These are phyloP conservation scores for Bufotes viridis DNA, from an alignment of 2,797 vertebrate species.

Conservation along the genomic window DNA sequence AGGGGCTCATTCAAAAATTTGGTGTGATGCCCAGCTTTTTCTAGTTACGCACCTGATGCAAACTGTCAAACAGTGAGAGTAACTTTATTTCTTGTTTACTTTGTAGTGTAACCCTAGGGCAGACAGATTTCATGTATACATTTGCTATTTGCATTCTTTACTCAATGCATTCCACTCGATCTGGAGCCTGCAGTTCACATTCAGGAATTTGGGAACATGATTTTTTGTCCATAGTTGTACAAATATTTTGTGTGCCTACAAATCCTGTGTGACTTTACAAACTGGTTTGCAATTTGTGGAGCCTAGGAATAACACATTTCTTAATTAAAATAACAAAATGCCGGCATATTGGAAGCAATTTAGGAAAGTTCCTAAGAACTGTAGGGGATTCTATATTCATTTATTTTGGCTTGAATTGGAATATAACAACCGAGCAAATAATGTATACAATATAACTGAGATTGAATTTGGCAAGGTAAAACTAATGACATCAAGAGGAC, in stretches of 20 bases:
- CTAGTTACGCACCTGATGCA: no score
- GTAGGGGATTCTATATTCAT: background rate
- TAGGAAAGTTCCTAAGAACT: background rate
- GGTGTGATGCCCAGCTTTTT: no score
- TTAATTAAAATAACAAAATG: constrained; percentile 5
- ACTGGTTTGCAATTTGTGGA: constrained; percentile 31
- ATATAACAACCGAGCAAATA: no score
- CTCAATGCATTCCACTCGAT: background rate
- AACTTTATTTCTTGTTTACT: no score
- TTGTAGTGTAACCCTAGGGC: no score
- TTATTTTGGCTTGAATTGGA: background rate
- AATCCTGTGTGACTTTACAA: constrained; percentile 21
- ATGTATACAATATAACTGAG: background rate
- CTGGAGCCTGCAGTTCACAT: background rate
- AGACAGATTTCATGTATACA: no score
- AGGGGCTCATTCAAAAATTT: no score
- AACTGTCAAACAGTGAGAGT: no score
- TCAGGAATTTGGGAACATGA: background rate
- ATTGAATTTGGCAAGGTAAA: background rate
- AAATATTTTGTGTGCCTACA: constrained; percentile 2
- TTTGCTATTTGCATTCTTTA: background rate
- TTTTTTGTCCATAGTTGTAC: background rate
- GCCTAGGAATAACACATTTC: background rate
- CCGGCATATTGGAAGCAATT: constrained; percentile 7
- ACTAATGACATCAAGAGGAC: background rate